These are phyloP conservation scores for Diplodus sargus DNA, from an alignment of 2,797 vertebrate species.

Conservation along the genomic window DNA sequence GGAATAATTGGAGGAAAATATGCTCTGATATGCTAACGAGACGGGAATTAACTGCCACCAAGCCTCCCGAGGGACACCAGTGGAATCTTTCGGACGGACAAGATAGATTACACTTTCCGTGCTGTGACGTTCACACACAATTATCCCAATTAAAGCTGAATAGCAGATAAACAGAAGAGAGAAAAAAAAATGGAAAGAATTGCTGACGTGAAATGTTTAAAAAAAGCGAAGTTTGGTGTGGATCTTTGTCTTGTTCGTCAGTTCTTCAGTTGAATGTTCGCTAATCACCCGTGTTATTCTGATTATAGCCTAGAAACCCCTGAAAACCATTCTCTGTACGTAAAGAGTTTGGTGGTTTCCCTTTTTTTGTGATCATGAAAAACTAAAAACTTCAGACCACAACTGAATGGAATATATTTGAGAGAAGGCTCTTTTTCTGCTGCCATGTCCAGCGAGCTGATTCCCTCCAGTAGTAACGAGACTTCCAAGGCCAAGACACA, in stretches of 20 bases:
- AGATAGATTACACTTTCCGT: constrained; percentile 18
- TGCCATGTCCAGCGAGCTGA: no score
- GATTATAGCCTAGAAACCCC: no score
- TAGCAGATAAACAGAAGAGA: constrained; percentile 40
- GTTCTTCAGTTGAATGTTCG: accelerated
- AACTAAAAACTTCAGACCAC: no score
- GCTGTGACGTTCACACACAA: constrained; percentile 47
- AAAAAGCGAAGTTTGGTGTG: neutral
- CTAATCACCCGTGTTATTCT: neutral
- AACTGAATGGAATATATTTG: no score
- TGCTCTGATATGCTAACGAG: constrained; percentile 27
- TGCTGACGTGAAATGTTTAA: constrained; percentile 30
- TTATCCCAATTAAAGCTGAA: constrained; percentile 68
- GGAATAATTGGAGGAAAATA: constrained; percentile 26
- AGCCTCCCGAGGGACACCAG: constrained; percentile 57
- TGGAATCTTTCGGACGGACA: constrained; percentile 58
- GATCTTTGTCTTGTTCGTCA: neutral
- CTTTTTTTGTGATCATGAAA: no score
- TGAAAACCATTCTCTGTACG: no score
- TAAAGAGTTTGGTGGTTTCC: no score
- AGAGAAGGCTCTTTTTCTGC: no score
- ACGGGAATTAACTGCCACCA: constrained; percentile 36
- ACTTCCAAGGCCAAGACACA: no score
- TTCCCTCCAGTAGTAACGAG: no score
- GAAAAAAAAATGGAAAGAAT: constrained; percentile 35